Conservation (phyloP, 2,797 vertebrate species). For the Crocodylus rhombifer region DNA sequence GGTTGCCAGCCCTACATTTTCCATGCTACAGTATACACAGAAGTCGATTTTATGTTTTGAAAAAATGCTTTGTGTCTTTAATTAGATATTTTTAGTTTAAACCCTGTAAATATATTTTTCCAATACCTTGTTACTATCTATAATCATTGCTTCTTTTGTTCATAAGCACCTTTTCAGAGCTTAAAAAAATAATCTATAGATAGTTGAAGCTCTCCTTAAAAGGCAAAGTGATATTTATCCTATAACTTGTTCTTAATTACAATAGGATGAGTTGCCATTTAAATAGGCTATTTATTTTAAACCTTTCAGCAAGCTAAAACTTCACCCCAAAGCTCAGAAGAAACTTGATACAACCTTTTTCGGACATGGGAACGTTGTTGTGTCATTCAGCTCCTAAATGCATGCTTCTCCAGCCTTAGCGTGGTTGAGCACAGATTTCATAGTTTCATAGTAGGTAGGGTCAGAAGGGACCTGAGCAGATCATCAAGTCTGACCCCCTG, state of each 20-base stretch:
- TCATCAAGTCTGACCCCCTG: too few relatives aligned
- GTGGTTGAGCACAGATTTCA: slow-evolving; percentile 19
- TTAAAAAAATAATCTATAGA: neutral
- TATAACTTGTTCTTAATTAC: neutral
- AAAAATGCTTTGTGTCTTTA: slow-evolving; percentile 36
- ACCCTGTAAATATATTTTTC: slow-evolving; percentile 46
- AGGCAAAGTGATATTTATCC: neutral
- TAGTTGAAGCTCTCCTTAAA: neutral
- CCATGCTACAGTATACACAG: neutral
- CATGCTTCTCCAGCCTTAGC: neutral
- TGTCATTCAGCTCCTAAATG: neutral
- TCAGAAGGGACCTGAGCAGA: too few relatives aligned
- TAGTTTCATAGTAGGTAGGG: neutral
- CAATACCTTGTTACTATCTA: neutral
- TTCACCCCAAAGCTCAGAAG: neutral
- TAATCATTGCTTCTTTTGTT: slow-evolving; percentile 11
- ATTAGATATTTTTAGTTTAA: slow-evolving; percentile 55
- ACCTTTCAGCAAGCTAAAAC: neutral
- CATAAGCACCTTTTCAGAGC: neutral
- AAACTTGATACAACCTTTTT: neutral
- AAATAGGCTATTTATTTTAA: neutral
- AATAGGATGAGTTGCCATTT: neutral
- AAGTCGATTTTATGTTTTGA: slow-evolving; percentile 28
- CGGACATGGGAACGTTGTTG: neutral
- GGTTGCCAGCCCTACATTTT: slow-evolving; percentile 29